Base-by-base conservation (phyloP, 2,888 invertebrate genomes). In the Lithophane leautieri region DNA sequence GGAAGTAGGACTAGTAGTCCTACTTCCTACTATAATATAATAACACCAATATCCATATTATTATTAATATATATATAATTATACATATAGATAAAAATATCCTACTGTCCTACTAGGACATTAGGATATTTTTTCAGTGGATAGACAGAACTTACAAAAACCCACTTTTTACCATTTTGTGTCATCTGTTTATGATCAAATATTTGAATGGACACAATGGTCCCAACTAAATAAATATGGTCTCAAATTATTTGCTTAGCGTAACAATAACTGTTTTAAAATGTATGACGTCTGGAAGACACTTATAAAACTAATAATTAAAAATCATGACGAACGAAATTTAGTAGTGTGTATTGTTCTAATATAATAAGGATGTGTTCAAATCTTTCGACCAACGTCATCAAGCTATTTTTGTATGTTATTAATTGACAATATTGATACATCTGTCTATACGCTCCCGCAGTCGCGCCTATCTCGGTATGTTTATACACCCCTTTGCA, bases 271-370 rank as follows among this genome's bases (percentile, higher is more conserved):
- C 62, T 56, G 28, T 54, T 70, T 6, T 16, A 34, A 16, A 58
- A 28, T 28, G 6, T 3, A 34, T 67, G 67, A 67, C 67, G 67
- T 67, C 16, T 4, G 16, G 9, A 50, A 2, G 28, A 34, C 52
- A n/a, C 11, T 52, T 34, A 16, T 19, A 11, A 67, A n/a, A 66
- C 34, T 34, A 66, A 66, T 66, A 1, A 67, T 67, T 77, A 56
- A 70, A 70, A 47, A 56, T 63, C 47, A 56, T 78, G 62, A 78
- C 78, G 71, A 78, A 28, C 71, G 28, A 34, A 60, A 7, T 56
- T 60, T 34, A 6, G 19, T 62, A 77, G 56, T 77, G 42, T 77
- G 16, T 50, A 77, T 77, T 77, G 78, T 77, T 78, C 14, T 25
- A 28, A 70, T 70, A n/a, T 47, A 62, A 16, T 69, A 70, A 25